Conservation (phyloP, 2,113 vertebrate genomes). For the Progne subis region DNA sequence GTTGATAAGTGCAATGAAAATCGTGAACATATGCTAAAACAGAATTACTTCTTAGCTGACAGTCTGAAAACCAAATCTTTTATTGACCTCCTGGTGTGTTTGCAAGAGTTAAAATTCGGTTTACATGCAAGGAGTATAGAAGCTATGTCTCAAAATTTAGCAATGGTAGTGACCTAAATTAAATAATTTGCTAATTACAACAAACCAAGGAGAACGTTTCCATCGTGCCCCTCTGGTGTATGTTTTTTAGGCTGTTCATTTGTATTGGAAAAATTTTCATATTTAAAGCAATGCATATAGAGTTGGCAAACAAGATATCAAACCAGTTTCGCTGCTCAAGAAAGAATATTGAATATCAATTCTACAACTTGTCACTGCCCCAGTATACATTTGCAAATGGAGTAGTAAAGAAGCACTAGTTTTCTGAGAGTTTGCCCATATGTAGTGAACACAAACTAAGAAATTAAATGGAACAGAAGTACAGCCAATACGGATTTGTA, state of each 20-base stretch:
- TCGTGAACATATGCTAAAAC: not conserved
- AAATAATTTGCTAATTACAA: slow-evolving; percentile 55
- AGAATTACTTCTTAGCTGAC: not conserved
- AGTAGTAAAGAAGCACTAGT: not conserved
- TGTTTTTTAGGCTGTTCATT: slow-evolving; percentile 32
- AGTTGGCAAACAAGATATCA: slow-evolving; percentile 37
- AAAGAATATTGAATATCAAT: slow-evolving; percentile 68
- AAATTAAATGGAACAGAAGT: slow-evolving; percentile 23
- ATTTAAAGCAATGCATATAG: slow-evolving; percentile 18
- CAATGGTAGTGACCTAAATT: slow-evolving; percentile 2
- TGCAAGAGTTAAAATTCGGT: slow-evolving; percentile 7
- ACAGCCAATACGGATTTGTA: not conserved
- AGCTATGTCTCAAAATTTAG: slow-evolving; percentile 38
- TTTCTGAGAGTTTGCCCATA: slow-evolving; percentile 10
- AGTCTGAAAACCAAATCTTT: not conserved
- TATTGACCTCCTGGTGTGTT: not conserved
- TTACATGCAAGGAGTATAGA: not conserved
- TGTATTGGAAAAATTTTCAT: slow-evolving; percentile 43
- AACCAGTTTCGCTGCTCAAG: not conserved
- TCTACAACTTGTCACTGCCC: slow-evolving; percentile 8
- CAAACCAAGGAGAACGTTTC: not conserved
- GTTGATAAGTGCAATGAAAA: not conserved
- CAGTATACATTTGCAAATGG: slow-evolving; percentile 25
- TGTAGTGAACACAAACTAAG: not conserved
- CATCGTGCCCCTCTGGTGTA: not conserved